Evolutionary conservation across 2,797 vertebrate species (phyloP).

Genomic region (Micromesistius poutassou): DNA sequence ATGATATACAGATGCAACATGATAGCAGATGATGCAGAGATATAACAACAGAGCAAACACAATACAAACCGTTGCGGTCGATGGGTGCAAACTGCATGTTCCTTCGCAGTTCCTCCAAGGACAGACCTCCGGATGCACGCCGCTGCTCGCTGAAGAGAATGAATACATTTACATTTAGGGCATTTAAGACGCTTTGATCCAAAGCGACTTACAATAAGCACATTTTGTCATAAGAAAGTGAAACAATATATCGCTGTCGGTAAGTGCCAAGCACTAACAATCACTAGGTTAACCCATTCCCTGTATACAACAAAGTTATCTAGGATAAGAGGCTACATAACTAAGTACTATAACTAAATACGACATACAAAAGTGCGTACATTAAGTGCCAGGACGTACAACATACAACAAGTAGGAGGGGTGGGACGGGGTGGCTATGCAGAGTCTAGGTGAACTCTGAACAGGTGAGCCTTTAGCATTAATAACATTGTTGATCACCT

Average conservation of each 20-base stretch:
- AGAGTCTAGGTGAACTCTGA: no score
- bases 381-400: no score
- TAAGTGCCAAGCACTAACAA: no score
- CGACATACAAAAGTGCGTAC: no score
- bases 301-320: no score
- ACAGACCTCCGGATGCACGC: conserved; percentile 75
- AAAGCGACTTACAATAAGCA: neutral
- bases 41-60: neutral
- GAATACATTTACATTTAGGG: neutral
- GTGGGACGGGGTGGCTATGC: no score
- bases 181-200: neutral
- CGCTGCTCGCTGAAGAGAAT: conserved; percentile 69
- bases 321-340: no score
- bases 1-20: neutral
- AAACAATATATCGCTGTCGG: no score
- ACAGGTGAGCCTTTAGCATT: neutral
- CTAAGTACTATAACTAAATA: no score
- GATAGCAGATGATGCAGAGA: neutral
- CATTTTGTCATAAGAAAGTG: no score
- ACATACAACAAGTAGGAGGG: no score
- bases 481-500: neutral
- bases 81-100: conserved; percentile 82
- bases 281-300: no score
- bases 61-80: conserved; percentile 85
- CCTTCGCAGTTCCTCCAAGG: conserved; percentile 85